Conservation (phyloP, 1,140 invertebrate genomes). For the Tachypleus tridentatus region DNA sequence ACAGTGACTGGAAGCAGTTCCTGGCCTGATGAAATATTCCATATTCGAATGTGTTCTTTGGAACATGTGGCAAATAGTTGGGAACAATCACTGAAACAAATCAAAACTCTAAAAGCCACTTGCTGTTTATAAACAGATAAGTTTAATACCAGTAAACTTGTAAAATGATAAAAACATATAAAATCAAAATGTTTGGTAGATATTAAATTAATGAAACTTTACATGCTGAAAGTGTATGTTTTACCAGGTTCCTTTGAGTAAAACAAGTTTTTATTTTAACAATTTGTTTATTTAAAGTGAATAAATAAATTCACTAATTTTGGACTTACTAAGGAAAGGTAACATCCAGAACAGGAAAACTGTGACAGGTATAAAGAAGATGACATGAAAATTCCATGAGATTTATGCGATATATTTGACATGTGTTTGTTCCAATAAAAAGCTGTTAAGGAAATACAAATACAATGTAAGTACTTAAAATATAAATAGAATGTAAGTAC, state of each 20-base stretch:
- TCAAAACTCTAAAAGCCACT: not conserved
- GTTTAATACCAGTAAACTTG: too few relatives aligned
- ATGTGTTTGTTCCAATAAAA: constrained; percentile 55
- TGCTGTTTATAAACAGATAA: too few relatives aligned
- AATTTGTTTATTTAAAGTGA: too few relatives aligned
- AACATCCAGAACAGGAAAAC: constrained; percentile 60
- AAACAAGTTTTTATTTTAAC: too few relatives aligned
- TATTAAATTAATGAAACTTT: too few relatives aligned
- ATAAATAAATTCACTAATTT: too few relatives aligned
- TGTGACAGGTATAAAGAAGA: constrained; percentile 68
- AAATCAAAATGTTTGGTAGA: too few relatives aligned
- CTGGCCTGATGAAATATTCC: constrained; percentile 56
- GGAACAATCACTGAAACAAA: constrained; percentile 28
- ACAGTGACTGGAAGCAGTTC: constrained; percentile 71
- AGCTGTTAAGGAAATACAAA: constrained; percentile 29
- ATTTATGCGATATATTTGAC: constrained; percentile 70
- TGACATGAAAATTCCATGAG: constrained; percentile 52
- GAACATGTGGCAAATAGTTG: constrained; percentile 76
- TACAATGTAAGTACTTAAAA: constrained; percentile 28
- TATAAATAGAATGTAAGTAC: constrained; percentile 8
- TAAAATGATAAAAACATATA: too few relatives aligned
- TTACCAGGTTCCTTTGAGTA: too few relatives aligned
- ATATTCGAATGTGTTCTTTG: constrained; percentile 68
- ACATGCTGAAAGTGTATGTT: too few relatives aligned
- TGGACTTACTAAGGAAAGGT: constrained; percentile 62